Conservation (phyloP, 2,113 vertebrate species). For the Oriolus oriolus region DNA sequence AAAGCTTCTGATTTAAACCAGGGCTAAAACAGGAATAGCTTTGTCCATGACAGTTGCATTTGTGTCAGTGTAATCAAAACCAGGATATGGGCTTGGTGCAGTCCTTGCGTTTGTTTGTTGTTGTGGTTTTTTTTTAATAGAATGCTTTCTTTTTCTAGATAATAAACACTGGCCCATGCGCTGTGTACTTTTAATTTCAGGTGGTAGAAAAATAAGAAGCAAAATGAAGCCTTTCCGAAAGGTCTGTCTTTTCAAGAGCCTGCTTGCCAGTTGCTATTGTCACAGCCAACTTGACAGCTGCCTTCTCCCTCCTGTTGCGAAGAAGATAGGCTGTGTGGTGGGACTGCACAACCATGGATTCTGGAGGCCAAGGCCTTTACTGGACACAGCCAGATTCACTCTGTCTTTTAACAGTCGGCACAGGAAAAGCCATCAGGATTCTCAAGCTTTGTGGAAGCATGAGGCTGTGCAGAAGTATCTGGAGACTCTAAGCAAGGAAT, state of each 20-base stretch:
- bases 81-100: background rate
- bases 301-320: background rate
- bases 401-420: background rate
- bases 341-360: background rate
- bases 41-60: background rate
- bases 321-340: background rate
- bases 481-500: slow-evolving; percentile 68
- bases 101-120: background rate
- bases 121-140: background rate
- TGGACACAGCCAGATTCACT: background rate
- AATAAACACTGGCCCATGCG: background rate
- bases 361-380: background rate
- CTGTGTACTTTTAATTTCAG: slow-evolving; percentile 52
- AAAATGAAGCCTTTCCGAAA: slow-evolving; percentile 65
- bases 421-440: slow-evolving; percentile 51
- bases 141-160: background rate
- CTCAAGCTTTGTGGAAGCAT: slow-evolving; percentile 62
- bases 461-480: slow-evolving; percentile 71
- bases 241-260: slow-evolving; percentile 35
- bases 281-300: background rate
- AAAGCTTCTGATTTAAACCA: background rate
- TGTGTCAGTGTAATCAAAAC: background rate
- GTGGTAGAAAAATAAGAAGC: background rate
- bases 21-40: background rate
- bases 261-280: background rate